A percentile compares a stretch with the other conserved stretches of the same genome.
phyloP scores from a whole-genome alignment of 2,888 invertebrate species.

The Hesperia comma region DNA sequence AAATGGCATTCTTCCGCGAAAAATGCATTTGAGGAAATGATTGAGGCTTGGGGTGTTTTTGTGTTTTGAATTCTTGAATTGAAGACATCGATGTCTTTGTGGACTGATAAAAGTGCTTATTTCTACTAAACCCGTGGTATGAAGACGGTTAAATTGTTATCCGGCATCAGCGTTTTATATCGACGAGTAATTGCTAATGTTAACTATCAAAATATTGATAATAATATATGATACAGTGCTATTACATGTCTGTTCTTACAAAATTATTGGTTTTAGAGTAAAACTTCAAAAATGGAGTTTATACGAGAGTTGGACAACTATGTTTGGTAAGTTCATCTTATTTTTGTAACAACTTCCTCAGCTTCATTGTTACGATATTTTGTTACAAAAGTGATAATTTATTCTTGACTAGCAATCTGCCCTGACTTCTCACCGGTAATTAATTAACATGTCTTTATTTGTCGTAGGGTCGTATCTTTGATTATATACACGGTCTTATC shows the following conservation, averaged over 20 bases:
- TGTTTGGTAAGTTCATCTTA: constrained; percentile 21
- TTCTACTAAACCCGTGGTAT: neutral
- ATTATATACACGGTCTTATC: too few relatives aligned
- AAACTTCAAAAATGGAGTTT: constrained; percentile 24
- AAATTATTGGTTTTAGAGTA: constrained; percentile 22
- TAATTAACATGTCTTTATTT: too few relatives aligned
- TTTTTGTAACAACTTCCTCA: neutral
- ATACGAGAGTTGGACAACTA: constrained; percentile 17
- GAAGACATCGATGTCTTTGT: neutral
- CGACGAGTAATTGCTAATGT: constrained; percentile 20
- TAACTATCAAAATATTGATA: neutral
- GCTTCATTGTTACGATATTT: too few relatives aligned
- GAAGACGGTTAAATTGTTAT: neutral
- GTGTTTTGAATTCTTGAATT: neutral
- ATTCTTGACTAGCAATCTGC: too few relatives aligned
- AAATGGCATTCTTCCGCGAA: constrained; percentile 14
- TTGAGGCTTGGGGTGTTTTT: too few relatives aligned
- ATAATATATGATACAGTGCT: neutral
- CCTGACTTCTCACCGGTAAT: too few relatives aligned
- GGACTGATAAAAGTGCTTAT: neutral
- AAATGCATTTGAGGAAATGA: neutral
- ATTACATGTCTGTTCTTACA: neutral
- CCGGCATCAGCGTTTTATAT: constrained; percentile 12
- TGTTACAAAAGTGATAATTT: too few relatives aligned
- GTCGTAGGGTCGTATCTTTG: too few relatives aligned